Conservation (phyloP, 1,140 invertebrate genomes). For the Ceratitis capitata region DNA sequence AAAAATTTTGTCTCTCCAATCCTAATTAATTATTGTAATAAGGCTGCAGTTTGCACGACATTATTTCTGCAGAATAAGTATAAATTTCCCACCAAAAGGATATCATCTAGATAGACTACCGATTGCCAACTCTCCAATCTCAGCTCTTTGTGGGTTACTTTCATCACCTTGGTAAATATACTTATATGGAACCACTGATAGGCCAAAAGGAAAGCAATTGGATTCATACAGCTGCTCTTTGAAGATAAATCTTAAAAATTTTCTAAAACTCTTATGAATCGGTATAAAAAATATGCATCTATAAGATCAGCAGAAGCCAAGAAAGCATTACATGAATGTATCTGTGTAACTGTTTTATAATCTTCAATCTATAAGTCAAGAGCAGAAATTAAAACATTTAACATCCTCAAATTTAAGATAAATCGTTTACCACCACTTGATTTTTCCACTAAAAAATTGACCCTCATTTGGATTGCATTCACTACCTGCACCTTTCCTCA, state of each 20-base stretch:
- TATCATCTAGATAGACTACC: neutral
- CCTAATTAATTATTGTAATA: neutral
- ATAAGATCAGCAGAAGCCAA: neutral
- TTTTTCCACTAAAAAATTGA: neutral
- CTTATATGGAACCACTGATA: neutral
- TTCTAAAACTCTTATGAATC: neutral
- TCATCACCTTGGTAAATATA: too few relatives aligned
- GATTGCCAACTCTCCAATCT: neutral
- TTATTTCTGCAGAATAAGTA: neutral
- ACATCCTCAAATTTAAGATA: neutral
- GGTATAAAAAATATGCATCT: conserved; percentile 2
- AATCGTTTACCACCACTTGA: neutral
- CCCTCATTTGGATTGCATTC: neutral
- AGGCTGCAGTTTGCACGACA: neutral
- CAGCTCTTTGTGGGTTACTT: too few relatives aligned
- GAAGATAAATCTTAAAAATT: neutral
- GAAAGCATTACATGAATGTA: neutral
- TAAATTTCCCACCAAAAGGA: too few relatives aligned
- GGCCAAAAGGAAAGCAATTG: neutral
- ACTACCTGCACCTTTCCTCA: neutral
- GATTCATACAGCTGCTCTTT: neutral
- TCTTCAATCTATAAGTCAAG: neutral
- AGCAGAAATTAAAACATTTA: neutral
- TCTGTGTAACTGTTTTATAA: neutral
- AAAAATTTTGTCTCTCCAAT: neutral